phyloP scores from a whole-genome alignment of 2,797 vertebrate species.

The Avahi laniger region DNA sequence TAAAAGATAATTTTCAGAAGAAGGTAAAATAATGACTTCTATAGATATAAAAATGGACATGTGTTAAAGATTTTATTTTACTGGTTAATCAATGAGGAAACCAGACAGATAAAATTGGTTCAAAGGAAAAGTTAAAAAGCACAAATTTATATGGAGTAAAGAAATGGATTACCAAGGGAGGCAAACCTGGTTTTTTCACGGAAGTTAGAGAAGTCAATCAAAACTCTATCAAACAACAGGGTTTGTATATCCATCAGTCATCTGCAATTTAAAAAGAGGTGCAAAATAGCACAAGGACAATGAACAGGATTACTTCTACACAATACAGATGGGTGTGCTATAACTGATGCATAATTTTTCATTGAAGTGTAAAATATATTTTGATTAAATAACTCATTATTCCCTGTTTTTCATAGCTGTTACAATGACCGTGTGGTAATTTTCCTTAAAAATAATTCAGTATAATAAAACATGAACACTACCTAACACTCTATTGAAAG shows the following conservation, averaged over 20 bases:
- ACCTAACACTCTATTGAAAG: not conserved
- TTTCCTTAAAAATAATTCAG: conserved; percentile 6
- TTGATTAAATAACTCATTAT: not conserved
- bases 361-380: not conserved
- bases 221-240: not conserved
- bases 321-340: not conserved
- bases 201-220: not conserved
- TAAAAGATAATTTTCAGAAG: conserved; percentile 11
- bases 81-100: not conserved
- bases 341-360: not conserved
- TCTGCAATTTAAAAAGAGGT: not conserved
- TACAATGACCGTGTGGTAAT: not conserved
- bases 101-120: not conserved
- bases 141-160: not conserved
- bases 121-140: conserved; percentile 8
- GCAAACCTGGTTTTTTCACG: not conserved
- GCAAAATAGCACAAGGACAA: not conserved
- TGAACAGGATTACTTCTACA: not conserved
- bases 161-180: not conserved
- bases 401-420: not conserved
- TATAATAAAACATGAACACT: not conserved
- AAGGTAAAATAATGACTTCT: not conserved
- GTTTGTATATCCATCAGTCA: not conserved
- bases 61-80: conserved; percentile 1
- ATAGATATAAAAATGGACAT: not conserved